Evolutionary conservation across 1,140 invertebrate genomes (phyloP).

Genomic region (Hypsibius dujardini): DNA sequence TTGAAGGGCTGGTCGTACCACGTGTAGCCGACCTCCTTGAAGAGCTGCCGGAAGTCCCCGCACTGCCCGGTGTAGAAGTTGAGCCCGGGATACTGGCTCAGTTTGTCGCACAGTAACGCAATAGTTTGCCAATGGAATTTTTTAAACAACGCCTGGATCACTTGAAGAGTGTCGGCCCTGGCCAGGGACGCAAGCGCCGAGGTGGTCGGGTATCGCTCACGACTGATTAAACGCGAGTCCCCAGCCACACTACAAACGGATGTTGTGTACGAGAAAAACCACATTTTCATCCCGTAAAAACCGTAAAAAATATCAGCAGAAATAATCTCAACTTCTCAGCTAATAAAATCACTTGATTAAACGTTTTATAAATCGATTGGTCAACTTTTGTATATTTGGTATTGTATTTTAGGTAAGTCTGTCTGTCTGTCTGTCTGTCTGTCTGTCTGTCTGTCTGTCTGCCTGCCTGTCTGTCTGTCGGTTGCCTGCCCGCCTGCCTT

Average conservation of each 20-base stretch:
- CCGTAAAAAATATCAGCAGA: no score
- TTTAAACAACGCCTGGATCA: background rate
- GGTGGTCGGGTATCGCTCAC: background rate
- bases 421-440: no score
- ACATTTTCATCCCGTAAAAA: no score
- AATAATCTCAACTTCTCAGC: no score
- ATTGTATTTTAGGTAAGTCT: no score
- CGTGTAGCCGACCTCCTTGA: background rate
- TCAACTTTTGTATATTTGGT: no score
- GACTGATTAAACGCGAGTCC: background rate
- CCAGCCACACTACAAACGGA: background rate
- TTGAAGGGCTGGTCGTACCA: background rate
- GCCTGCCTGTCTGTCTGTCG: no score
- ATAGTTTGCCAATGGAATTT: background rate
- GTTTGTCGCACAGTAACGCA: background rate
- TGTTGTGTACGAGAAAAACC: no score
- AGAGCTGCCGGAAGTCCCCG: background rate
- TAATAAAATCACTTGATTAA: no score
- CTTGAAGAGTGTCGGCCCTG: background rate
- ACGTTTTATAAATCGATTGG: no score
- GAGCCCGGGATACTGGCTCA: constrained; percentile 3
- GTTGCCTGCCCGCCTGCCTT: no score
- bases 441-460: no score
- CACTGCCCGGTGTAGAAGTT: constrained; percentile 3
- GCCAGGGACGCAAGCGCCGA: background rate